phyloP scores from a whole-genome alignment of 1,140 invertebrate species.

The Plectus sambesii region DNA sequence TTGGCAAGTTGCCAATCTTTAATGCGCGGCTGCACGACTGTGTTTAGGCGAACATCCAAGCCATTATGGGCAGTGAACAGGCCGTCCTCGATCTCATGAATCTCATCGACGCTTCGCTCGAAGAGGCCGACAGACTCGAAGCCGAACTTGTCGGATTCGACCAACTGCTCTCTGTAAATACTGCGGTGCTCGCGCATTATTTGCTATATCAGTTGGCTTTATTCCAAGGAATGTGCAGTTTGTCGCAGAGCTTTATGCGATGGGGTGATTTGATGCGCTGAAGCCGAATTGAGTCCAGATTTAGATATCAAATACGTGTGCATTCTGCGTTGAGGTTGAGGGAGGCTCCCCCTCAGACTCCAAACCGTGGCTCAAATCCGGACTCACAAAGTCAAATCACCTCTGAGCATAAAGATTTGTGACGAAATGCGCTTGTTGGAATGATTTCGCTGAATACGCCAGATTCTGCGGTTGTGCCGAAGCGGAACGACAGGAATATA shows the following conservation, averaged over 20 bases:
- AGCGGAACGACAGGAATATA: neutral
- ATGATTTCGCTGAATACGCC: neutral
- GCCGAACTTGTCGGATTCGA: conserved; percentile 62
- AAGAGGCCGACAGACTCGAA: conserved; percentile 65
- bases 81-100: conserved; percentile 72
- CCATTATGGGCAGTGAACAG: conserved; percentile 23
- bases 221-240: no score
- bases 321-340: no score
- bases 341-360: no score
- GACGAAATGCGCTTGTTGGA: conserved; percentile 53
- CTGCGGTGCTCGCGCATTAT: neutral
- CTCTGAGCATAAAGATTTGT: no score
- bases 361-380: no score
- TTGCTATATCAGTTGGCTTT: no score
- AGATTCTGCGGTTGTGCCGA: neutral
- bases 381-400: no score
- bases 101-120: conserved; percentile 66
- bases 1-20: conserved; percentile 75
- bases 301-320: no score
- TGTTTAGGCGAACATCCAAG: conserved; percentile 50
- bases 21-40: conserved; percentile 61
- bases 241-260: no score
- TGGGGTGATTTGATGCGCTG: no score
- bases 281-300: no score
- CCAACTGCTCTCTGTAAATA: conserved; percentile 54